phyloP scores from a whole-genome alignment of 2,113 vertebrate species.

The Pundamilia nyererei region DNA sequence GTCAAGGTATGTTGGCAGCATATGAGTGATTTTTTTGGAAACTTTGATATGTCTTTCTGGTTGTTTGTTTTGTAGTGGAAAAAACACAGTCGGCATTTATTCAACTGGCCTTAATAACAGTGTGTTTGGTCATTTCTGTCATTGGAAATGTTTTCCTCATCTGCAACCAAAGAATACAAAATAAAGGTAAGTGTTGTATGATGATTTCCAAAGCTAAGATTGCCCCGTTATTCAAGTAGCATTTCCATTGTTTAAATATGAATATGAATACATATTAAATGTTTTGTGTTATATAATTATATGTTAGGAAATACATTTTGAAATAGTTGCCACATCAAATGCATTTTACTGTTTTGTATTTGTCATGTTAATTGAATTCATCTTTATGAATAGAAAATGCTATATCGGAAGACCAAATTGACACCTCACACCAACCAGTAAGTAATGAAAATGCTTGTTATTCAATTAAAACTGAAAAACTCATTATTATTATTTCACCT shows the following conservation, averaged over 20 bases:
- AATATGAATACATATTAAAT: background rate
- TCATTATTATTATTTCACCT: rapidly evolving
- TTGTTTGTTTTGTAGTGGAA: background rate
- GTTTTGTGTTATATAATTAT: background rate
- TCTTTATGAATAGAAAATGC: background rate
- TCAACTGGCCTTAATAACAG: rapidly evolving
- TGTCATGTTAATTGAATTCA: background rate
- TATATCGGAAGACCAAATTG: rapidly evolving
- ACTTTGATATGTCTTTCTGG: rapidly evolving
- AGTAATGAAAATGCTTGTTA: background rate
- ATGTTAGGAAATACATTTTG: background rate
- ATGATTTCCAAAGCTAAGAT: rapidly evolving
- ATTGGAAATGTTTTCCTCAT: background rate
- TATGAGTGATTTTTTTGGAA: rapidly evolving
- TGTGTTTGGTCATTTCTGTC: background rate
- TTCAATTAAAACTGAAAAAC: background rate
- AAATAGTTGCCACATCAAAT: background rate
- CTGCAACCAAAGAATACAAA: background rate
- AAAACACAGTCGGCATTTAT: background rate
- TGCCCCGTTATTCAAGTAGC: rapidly evolving
- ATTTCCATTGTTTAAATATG: background rate
- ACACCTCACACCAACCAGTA: background rate
- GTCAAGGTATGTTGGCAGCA: background rate
- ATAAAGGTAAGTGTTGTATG: background rate
- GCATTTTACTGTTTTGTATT: background rate